Evolutionary conservation across 2,797 vertebrate genomes (phyloP), one percentile per base, ranked within the genome.

Genomic region (Distichodus sexfasciatus): DNA sequence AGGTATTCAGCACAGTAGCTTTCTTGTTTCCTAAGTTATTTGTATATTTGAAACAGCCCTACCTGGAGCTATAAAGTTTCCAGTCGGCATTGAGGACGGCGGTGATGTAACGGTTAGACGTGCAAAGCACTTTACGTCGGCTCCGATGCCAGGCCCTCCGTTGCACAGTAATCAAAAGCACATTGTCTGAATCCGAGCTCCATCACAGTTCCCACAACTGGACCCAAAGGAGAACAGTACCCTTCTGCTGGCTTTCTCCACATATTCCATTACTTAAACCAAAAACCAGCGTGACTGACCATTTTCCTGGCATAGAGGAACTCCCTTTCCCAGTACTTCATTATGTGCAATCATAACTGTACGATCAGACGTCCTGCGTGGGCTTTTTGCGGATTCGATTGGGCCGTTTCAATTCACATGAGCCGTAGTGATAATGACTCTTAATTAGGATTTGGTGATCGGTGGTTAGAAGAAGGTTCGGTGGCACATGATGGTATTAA

Each of bases 81-180:
- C 17, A 17, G 9, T 64, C 66, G 63, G 53, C 48, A 14, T 19
- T 64, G 61, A 48, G 29, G 26, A 69, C 9, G 6, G 10, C 1
- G 23, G 23, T 76, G 73, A 76, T 74, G 66, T 36, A 66, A 83
- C 71, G 62, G 43, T 72, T 81, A 58, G 53, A 29, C 19, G 35
- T 81, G 67, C 76, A 83, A 78, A 75, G 23, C 69, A 57, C 75
- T 80, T 79, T 79, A 54, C 29, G 44, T 41, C 53, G 12, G 10
- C 50, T 75, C 69, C 53, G 44, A 51, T 75, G 78, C 69, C 71
- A 72, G 63, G 11, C 24, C 36, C 33, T 67, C 14, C 46, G 44
- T 75, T 58, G 24, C 40, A 70, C 55, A 71, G 35, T 78, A 84
- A 82, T 81, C 67, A 72, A 81, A 76, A 79, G 64, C 74, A 69